Conservation (phyloP, 2,113 vertebrate species). For the Promerops cafer region DNA sequence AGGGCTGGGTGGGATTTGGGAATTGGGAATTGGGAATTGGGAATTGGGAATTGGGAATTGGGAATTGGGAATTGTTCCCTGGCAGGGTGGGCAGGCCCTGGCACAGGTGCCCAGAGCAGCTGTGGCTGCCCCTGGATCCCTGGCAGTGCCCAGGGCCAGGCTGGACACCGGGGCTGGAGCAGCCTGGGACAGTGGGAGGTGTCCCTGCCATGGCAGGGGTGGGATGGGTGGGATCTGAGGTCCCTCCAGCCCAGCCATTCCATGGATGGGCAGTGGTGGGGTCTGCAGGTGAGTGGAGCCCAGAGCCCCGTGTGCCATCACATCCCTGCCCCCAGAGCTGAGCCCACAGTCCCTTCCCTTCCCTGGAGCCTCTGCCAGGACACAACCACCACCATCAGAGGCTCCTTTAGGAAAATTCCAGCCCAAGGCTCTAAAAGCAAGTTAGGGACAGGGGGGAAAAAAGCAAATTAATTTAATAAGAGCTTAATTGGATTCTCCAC, state of each 20-base stretch:
- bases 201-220: background rate
- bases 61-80: accelerated
- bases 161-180: background rate
- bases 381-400: background rate
- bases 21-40: background rate
- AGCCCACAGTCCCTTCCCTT: accelerated
- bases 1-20: accelerated
- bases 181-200: background rate
- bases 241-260: accelerated
- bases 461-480: slow-evolving; percentile 35
- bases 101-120: background rate
- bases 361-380: background rate
- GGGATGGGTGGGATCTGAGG: background rate
- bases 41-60: background rate
- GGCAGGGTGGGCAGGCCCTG: background rate
- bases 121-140: background rate
- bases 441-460: background rate
- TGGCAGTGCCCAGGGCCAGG: background rate
- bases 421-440: slow-evolving; percentile 20
- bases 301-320: background rate
- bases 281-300: background rate
- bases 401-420: slow-evolving; percentile 14
- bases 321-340: accelerated
- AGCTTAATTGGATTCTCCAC: slow-evolving; percentile 49
- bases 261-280: accelerated